Conservation (phyloP, 2,113 vertebrate species). For the Neolamprologus toae region DNA sequence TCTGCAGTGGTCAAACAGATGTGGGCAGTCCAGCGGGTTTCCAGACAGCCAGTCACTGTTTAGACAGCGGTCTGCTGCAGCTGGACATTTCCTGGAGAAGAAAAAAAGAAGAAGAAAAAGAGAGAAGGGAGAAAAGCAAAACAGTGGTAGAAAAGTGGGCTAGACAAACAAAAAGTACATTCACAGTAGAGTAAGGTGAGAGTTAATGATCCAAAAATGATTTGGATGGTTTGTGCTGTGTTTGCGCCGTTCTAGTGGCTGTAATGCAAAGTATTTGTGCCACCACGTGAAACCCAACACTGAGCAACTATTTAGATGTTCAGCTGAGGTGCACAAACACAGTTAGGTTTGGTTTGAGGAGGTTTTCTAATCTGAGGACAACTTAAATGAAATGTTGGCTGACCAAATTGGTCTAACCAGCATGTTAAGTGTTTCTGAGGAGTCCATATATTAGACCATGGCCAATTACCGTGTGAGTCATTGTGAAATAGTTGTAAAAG, state of each 20-base stretch:
- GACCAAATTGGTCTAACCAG: constrained; percentile 33
- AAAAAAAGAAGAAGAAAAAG: background rate
- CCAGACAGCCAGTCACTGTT: constrained; percentile 59
- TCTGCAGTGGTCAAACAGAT: constrained; percentile 51
- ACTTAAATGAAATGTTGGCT: constrained; percentile 33
- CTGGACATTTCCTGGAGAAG: constrained; percentile 38
- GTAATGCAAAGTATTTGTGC: constrained; percentile 36
- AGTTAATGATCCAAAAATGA: constrained; percentile 24
- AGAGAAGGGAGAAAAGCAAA: background rate
- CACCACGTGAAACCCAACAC: constrained; percentile 42
- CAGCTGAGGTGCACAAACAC: constrained; percentile 41
- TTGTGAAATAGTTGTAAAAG: background rate
- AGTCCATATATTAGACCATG: background rate
- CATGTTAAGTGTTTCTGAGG: constrained; percentile 14
- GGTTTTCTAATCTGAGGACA: constrained; percentile 30
- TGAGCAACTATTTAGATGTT: constrained; percentile 54
- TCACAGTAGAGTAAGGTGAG: constrained; percentile 32
- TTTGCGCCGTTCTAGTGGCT: constrained; percentile 20
- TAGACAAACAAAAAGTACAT: constrained; percentile 36
- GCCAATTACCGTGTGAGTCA: background rate
- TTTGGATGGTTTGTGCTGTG: constrained; percentile 7
- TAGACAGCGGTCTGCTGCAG: constrained; percentile 41
- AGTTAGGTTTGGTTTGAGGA: constrained; percentile 40
- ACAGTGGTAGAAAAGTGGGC: background rate
- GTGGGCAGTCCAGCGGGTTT: constrained; percentile 44